Evolutionary conservation across 1,140 invertebrate genomes (phyloP).

Genomic region (Cataglyphis hispanica): DNA sequence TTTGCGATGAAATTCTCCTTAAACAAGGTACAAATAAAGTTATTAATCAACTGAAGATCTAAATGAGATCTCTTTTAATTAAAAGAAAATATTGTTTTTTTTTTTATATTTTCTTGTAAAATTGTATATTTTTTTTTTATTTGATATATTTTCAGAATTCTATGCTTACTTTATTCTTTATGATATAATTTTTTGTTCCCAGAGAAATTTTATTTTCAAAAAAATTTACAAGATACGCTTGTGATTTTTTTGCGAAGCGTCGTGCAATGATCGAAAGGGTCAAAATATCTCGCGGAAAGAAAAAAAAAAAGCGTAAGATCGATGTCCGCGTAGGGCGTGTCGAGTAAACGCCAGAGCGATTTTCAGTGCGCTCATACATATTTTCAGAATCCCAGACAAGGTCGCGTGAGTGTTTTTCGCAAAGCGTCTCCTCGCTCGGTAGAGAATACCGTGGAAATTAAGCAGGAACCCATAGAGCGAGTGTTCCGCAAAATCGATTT

Average conservation of each 20-base stretch:
- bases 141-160: not conserved
- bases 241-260: not conserved
- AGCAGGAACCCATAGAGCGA: not conserved
- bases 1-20: not conserved
- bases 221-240: not conserved
- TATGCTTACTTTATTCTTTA: not conserved
- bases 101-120: not conserved
- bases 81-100: not conserved
- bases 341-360: conserved; percentile 25
- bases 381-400: conserved; percentile 12
- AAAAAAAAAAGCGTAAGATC: not conserved
- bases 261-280: conserved; percentile 9
- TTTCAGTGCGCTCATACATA: conserved; percentile 5
- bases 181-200: too few species aligned
- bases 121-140: not conserved
- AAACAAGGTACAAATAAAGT: not conserved
- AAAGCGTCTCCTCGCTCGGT: conserved; percentile 50
- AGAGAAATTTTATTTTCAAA: not conserved
- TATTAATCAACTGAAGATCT: not conserved
- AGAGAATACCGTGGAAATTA: conserved; percentile 25
- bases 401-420: conserved; percentile 42
- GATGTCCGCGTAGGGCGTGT: not conserved
- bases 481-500: conserved; percentile 7
- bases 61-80: not conserved
- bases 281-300: not conserved